Evolutionary conservation across 2,113 vertebrate genomes (phyloP).

Genomic region (human (Homo sapiens)): DNA sequence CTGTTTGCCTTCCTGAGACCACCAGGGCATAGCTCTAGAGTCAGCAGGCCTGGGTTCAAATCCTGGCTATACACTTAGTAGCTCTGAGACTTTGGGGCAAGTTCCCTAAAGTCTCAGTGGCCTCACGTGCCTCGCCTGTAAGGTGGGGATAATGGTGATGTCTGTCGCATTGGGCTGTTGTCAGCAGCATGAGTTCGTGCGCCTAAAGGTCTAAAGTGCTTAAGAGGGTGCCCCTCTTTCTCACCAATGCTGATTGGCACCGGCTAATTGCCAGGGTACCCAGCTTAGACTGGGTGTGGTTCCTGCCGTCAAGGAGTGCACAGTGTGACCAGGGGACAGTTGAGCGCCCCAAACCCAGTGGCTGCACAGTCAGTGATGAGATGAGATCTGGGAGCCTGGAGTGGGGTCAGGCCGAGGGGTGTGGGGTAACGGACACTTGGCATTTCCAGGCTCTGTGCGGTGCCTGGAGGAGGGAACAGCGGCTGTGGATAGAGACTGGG

Average conservation of each 20-base stretch:
- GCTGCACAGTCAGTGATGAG: not conserved
- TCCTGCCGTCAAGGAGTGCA: not conserved
- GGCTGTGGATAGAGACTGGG: not conserved
- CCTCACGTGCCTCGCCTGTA: not conserved
- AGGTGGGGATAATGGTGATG: fast-evolving
- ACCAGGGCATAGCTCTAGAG: not conserved
- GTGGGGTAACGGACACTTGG: not conserved
- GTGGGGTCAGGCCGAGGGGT: too few species aligned
- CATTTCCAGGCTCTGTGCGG: fast-evolving
- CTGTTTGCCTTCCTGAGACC: not conserved
- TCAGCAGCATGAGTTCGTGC: fast-evolving
- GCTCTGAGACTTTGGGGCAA: not conserved
- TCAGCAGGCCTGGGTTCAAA: not conserved
- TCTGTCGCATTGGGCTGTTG: fast-evolving
- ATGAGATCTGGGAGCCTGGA: not conserved
- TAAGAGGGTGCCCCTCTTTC: not conserved
- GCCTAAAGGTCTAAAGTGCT: not conserved
- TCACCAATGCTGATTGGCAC: not conserved
- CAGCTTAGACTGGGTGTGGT: fast-evolving
- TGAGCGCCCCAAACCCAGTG: not conserved
- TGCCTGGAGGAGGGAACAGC: not conserved
- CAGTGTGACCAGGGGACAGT: not conserved
- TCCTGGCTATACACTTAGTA: not conserved
- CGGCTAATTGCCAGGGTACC: not conserved
- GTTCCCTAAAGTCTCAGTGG: not conserved